These are phyloP conservation scores for Centropus bengalensis DNA, from an alignment of 2,113 vertebrate species.

Conservation along the genomic window DNA sequence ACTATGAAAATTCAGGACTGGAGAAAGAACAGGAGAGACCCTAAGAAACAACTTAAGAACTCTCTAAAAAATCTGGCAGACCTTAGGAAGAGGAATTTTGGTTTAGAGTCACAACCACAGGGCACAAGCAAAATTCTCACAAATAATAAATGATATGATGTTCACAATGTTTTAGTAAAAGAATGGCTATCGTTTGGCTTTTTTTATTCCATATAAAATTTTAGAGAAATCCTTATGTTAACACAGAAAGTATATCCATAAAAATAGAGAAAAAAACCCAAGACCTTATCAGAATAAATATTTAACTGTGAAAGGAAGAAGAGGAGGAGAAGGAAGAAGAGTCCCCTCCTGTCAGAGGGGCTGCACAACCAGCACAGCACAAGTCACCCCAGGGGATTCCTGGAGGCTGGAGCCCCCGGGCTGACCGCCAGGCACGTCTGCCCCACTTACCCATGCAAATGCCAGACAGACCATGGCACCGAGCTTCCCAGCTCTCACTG, in stretches of 20 bases:
- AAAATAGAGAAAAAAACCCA: not conserved
- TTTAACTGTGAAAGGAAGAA: not conserved
- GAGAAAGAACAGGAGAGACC: not conserved
- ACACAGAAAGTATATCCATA: not conserved
- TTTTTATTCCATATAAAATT: not conserved
- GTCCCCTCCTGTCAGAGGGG: not conserved
- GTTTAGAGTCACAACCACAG: not conserved
- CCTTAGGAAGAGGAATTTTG: not conserved
- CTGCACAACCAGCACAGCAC: not conserved
- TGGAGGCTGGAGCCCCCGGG: constrained; percentile 7
- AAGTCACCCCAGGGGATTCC: not conserved
- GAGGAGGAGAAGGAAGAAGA: not conserved
- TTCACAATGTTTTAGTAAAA: not conserved
- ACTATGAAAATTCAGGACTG: not conserved
- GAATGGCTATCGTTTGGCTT: not conserved
- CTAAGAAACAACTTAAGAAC: not conserved
- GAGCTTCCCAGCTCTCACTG: constrained; percentile 19
- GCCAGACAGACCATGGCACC: constrained; percentile 17
- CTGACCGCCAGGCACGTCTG: constrained; percentile 42
- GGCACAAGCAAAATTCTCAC: not conserved
- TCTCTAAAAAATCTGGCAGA: not conserved
- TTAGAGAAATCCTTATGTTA: not conserved
- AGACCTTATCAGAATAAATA: not conserved
- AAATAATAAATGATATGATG: not conserved
- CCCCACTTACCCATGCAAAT: constrained; percentile 40